Evolutionary conservation across 1,140 invertebrate genomes (phyloP).

Genomic region (Harlomillsia oculata): DNA sequence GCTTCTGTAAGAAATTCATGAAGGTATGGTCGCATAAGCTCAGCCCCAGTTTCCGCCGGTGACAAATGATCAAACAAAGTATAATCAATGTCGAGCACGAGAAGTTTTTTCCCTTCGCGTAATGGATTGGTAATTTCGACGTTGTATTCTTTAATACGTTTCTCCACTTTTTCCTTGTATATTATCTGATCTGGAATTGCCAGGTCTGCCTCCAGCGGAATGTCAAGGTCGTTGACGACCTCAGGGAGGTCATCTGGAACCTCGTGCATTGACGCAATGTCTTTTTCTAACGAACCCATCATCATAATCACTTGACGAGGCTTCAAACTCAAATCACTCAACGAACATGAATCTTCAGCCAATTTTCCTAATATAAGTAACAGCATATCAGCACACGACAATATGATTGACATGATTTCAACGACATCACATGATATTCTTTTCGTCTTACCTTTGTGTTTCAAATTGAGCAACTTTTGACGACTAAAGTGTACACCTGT

Average conservation of each 20-base stretch:
- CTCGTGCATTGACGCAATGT: constrained; percentile 64
- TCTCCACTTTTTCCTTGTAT: constrained; percentile 45
- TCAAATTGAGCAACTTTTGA: constrained; percentile 87
- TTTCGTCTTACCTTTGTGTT: constrained; percentile 63
- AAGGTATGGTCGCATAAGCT: constrained; percentile 88
- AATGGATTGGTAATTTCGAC: constrained; percentile 26
- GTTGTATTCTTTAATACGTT: constrained; percentile 32
- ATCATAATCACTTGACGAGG: constrained; percentile 91
- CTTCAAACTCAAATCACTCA: constrained; percentile 64
- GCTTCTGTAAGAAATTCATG: constrained; percentile 90
- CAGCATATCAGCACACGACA: background rate
- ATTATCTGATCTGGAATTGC: constrained; percentile 68
- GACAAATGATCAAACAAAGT: constrained; percentile 67
- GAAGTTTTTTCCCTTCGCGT: constrained; percentile 61
- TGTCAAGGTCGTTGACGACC: constrained; percentile 50
- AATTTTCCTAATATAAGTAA: constrained; percentile 70
- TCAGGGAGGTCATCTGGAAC: constrained; percentile 59
- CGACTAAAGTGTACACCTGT: constrained; percentile 78
- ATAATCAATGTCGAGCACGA: constrained; percentile 95
- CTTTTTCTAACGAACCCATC: constrained; percentile 89
- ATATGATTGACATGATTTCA: background rate
- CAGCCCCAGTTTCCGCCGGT: constrained; percentile 70
- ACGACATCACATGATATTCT: background rate
- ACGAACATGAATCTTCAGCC: constrained; percentile 60
- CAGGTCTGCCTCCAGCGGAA: constrained; percentile 59